Evolutionary conservation across 2,113 vertebrate species (phyloP).

Genomic region (Myxocyprinus asiaticus): DNA sequence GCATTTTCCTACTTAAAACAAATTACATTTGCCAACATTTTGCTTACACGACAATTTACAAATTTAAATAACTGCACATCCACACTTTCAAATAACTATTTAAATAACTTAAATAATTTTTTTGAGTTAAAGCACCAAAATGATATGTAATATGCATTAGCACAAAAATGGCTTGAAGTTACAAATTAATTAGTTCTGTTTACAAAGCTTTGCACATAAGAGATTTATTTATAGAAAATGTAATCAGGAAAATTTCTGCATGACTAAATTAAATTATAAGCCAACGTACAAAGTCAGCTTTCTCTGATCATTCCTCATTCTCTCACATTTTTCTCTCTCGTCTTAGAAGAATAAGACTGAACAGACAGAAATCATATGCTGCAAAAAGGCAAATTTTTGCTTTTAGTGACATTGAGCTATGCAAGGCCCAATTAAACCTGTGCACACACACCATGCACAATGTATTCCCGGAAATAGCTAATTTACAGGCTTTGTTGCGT

Average conservation of each 20-base stretch:
- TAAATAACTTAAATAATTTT: too few relatives aligned
- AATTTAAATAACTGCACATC: conserved; percentile 53
- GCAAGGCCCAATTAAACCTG: too few relatives aligned
- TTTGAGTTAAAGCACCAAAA: conserved; percentile 22
- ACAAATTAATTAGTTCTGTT: conserved; percentile 47
- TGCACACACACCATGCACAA: too few relatives aligned
- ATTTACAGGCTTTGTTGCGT: too few relatives aligned
- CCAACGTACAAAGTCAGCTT: conserved; percentile 30
- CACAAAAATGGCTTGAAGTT: conserved; percentile 39
- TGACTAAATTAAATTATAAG: conserved; percentile 27
- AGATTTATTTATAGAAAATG: conserved; percentile 36
- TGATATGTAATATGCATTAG: conserved; percentile 44
- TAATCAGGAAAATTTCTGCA: conserved; percentile 32
- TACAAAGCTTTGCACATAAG: conserved; percentile 43
- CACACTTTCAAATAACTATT: too few relatives aligned
- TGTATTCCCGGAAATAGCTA: too few relatives aligned
- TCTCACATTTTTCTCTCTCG: background rate
- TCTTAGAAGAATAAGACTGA: background rate
- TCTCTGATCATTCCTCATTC: background rate
- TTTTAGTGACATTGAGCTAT: too few relatives aligned
- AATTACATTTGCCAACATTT: conserved; percentile 65
- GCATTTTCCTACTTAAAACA: conserved; percentile 58
- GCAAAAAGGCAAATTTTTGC: too few relatives aligned
- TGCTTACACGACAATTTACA: conserved; percentile 64
- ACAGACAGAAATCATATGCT: too few relatives aligned